Evolutionary conservation across 1,140 invertebrate species (phyloP), one percentile per base, ranked within the genome.

Genomic region (Lepidurus apus): DNA sequence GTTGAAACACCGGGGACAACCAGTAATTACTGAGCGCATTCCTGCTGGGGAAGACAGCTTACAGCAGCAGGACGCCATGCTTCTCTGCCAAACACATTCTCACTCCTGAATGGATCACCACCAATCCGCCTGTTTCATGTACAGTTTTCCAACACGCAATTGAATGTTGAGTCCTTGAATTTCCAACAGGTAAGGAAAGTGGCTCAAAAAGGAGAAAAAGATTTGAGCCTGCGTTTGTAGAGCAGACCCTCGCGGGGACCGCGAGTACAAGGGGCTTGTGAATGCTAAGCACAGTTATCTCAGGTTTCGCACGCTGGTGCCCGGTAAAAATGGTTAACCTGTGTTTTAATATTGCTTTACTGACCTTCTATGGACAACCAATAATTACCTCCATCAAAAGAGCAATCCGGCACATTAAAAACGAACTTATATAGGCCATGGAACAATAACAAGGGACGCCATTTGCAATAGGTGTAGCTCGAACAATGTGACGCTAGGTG

Each of bases 361-460:
- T 65, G 21, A 65, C 53, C 53, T 65, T 73, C 45, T 78, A 75
- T 65, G 43, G 78, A 65, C 78, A 79, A 81, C 76, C 79, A 79
- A 73, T 77, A 82, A 81, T 85, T 83, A 87, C 87, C 86, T 87
- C 86, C 84, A 85, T 85, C 86, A 86, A 86, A 85, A 85, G 86
- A 85, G 86, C 86, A 87, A 87, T 86, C 85, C 85, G 85, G 85
- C 86, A 88, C 87, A 87, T 88, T 88, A 88, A 87, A 85, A 86
- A 87, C 87, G 86, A 86, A 88, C 87, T 89, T 86, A 87, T 87
- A 87, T 87, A 89, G 88, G 87, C 88, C 89, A 89, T 89, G 87
- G 88, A 89, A 91, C 89, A 91, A 91, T 90, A 91, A 91, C 89
- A 91, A 90, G 88, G 86, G 89, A 88, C 89, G 90, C 90, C 90